Base-by-base conservation (phyloP, 2,113 vertebrate genomes). In the Oreocharis arfaki region DNA sequence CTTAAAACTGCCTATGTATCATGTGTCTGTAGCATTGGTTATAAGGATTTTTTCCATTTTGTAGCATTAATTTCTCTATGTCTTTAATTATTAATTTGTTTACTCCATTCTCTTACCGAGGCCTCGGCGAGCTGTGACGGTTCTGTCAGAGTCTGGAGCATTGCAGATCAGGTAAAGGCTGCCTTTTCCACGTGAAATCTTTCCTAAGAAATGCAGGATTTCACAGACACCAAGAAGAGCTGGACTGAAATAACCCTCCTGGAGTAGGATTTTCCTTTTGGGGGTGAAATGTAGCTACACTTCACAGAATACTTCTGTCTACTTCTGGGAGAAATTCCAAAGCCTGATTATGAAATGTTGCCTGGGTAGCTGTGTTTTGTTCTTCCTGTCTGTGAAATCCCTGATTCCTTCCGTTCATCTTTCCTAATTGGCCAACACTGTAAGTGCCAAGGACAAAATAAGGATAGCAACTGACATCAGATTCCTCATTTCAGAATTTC, bases 91-190 rank as follows among this genome's bases (percentile, higher is more conserved):
- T 79, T 55, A 71, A 28, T 90, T 80, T 84, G 52, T 92, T 90
- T 49, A 47, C 83, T 35, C 83, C 77, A 46, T 85, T 78, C 69
- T 67, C 78, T 93, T 64, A 2, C 46, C 0, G 79, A 99, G 99
- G 99, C 99, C 24, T 99, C 99, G 0, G 97, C 99, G 24, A 99
- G 99, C 96, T 99, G 99, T 89, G 99, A 99, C 30, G 99, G 99
- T 41, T 98, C 98, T 46, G 98, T 99, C 35, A 97, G 97, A 80
- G 98, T 99, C 8, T 99, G 99, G 99, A 98, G 97, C 49, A 98
- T 99, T 7, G 98, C 98, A 87, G 98, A 99, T 87, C 99, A 99
- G 99, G 99, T 99, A 98, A 88, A 80, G 44, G 56, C 63, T 59
- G 44, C 39, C 41, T 32, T 64, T 90, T 23, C 73, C 50, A 57